These are phyloP conservation scores for Drosophila paulistorum DNA, from an alignment of 1,140 invertebrate genomes.

Conservation along the genomic window DNA sequence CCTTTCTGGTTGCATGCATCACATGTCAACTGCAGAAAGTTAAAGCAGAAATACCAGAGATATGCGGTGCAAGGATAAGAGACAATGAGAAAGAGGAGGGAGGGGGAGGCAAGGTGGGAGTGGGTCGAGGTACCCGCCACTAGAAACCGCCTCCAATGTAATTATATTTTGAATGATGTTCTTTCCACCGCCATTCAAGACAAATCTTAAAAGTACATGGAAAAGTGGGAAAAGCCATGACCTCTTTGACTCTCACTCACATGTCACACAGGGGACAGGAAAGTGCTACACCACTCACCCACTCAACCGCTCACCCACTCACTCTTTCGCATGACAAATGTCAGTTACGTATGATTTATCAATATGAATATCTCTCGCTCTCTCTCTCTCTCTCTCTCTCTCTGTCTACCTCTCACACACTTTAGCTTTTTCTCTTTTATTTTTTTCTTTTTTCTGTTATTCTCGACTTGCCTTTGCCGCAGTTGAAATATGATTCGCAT, in stretches of 20 bases:
- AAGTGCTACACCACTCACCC: conserved; percentile 24
- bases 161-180: conserved; percentile 35
- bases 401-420: neutral
- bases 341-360: conserved; percentile 65
- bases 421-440: neutral
- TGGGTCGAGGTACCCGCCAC: conserved; percentile 1
- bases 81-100: neutral
- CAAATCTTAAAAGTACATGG: conserved; percentile 19
- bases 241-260: conserved; percentile 16
- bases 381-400: neutral
- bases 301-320: conserved; percentile 47
- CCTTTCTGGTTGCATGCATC: conserved; percentile 38
- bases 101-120: neutral
- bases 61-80: conserved; percentile 8
- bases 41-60: conserved; percentile 19
- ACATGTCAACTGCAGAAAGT: conserved; percentile 52
- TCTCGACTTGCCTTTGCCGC: conserved; percentile 9
- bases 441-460: neutral
- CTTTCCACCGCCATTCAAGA: conserved; percentile 6
- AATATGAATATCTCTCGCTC: conserved; percentile 22
- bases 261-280: conserved; percentile 6
- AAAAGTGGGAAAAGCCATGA: neutral
- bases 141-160: conserved; percentile 22
- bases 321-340: conserved; percentile 52
- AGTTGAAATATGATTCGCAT: conserved; percentile 59